Conservation (phyloP, 1,140 invertebrate genomes). For the Stenopsyche tienmushanensis region DNA sequence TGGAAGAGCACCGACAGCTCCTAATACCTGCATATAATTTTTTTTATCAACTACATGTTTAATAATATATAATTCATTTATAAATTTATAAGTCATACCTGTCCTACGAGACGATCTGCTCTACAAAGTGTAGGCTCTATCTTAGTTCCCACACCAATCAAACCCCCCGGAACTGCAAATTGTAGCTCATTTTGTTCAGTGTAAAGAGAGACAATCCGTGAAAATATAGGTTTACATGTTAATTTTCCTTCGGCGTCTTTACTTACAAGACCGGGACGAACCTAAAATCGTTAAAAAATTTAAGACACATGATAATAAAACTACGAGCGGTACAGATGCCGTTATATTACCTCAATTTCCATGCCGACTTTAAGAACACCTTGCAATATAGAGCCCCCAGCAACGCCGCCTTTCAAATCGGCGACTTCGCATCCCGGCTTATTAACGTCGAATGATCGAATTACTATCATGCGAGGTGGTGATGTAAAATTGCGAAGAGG, state of each 20-base stretch:
- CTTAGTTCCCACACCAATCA: conserved; percentile 98
- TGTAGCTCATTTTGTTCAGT: conserved; percentile 99
- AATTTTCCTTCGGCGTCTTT: conserved; percentile 95
- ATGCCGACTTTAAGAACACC: conserved; percentile 88
- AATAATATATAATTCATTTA: conserved; percentile 1
- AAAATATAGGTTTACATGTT: conserved; percentile 95
- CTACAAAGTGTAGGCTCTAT: conserved; percentile 98
- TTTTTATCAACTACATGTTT: not conserved
- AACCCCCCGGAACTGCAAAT: conserved; percentile 97
- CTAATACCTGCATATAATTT: conserved; percentile 78
- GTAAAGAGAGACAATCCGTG: conserved; percentile 95
- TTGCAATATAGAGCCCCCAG: conserved; percentile 95
- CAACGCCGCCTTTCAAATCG: conserved; percentile 97
- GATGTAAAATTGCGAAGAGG: conserved; percentile 94
- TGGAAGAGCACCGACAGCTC: conserved; percentile 94
- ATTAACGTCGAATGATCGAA: conserved; percentile 99
- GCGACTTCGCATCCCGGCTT: conserved; percentile 99
- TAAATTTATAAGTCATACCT: conserved; percentile 51
- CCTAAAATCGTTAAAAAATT: conserved; percentile 67
- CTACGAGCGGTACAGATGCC: too few species aligned
- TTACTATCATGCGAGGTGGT: conserved; percentile 95
- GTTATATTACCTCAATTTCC: conserved; percentile 61
- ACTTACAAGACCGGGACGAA: conserved; percentile 92
- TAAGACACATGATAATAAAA: not conserved
- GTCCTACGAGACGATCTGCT: conserved; percentile 96